Evolutionary conservation across 2,888 invertebrate genomes (phyloP).

Genomic region (Zelleria hepariella): DNA sequence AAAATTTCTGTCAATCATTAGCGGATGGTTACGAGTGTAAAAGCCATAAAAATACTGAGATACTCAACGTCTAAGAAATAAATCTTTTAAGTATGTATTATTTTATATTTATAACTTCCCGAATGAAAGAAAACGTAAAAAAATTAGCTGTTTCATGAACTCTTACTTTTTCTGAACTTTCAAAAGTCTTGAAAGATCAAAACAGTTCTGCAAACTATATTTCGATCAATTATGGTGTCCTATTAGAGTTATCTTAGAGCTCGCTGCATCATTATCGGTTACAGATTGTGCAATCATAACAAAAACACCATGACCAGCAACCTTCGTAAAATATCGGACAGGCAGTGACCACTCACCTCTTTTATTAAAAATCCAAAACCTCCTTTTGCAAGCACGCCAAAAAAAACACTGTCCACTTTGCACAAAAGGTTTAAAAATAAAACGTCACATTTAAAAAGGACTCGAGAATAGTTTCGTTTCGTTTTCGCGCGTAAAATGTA

Average conservation of each 20-base stretch:
- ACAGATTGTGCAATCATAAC: background rate
- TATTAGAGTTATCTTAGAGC: too few relatives aligned
- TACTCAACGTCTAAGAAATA: too few relatives aligned
- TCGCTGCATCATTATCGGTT: slow-evolving; percentile 17
- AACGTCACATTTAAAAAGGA: slow-evolving; percentile 15
- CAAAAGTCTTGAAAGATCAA: too few relatives aligned
- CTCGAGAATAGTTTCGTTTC: slow-evolving; percentile 24
- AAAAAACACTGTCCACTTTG: background rate
- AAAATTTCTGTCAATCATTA: too few relatives aligned
- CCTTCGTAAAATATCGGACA: background rate
- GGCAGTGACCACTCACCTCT: background rate
- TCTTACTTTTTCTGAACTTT: too few relatives aligned
- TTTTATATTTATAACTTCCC: too few relatives aligned
- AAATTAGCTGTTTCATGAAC: too few relatives aligned
- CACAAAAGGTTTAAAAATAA: background rate
- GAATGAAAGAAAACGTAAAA: too few relatives aligned
- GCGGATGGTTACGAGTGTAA: too few relatives aligned
- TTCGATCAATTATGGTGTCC: background rate
- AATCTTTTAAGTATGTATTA: too few relatives aligned
- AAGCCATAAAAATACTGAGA: too few relatives aligned
- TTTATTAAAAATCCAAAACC: background rate
- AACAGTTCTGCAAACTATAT: too few relatives aligned
- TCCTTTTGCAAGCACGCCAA: background rate
- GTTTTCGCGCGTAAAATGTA: slow-evolving; percentile 41
- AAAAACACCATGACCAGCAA: background rate